Evolutionary conservation across 2,888 invertebrate species (phyloP), one percentile per base, ranked within the genome.

Genomic region (Pomacea canaliculata): DNA sequence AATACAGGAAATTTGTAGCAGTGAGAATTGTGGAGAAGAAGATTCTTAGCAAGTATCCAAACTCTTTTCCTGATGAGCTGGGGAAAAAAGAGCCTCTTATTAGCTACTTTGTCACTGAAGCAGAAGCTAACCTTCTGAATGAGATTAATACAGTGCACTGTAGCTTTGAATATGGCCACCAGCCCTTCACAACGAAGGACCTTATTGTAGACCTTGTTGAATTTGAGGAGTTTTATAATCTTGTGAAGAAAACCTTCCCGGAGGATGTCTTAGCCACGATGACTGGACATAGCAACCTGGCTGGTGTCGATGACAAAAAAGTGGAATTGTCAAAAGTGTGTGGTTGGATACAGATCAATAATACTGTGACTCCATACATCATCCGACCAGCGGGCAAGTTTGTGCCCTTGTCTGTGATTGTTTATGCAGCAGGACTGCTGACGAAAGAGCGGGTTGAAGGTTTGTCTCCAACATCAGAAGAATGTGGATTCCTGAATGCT

Each of bases 71-170:
- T 48, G 95, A 96, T 90, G 96, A 96, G 92, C 96, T 96, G 92
- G 93, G 97, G 87, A 95, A 94, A 90, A 95, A 95, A 89, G 93
- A 97, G 73, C 96, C 97, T 90, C 95, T 98, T 84, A 93, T 96
- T 83, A 97, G 97, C 92, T 97, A 96, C 91, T 97, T 96, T 90
- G 96, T 97, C 83, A 97, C 97, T 0, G 96, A 96, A 82, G 94
- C 95, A 0, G 98, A 98, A 92, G 95, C 96, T 73, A 94, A 95
- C 82, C 92, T 98, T 37, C 93, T 98, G 70, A 97, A 96, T 87
- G 97, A 98, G 91, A 97, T 98, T 84, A 98, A 98, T 91, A 93
- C 94, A 81, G 95, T 95, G 90, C 98, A 98, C 89, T 97, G 97
- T 92, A 97, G 97, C 86, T 94, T 94, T 78, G 95, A 96, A 90